Evolutionary conservation across 2,797 vertebrate genomes (phyloP), one percentile per base, ranked within the genome.

Genomic region (Odontamblyopus lacepedii): DNA sequence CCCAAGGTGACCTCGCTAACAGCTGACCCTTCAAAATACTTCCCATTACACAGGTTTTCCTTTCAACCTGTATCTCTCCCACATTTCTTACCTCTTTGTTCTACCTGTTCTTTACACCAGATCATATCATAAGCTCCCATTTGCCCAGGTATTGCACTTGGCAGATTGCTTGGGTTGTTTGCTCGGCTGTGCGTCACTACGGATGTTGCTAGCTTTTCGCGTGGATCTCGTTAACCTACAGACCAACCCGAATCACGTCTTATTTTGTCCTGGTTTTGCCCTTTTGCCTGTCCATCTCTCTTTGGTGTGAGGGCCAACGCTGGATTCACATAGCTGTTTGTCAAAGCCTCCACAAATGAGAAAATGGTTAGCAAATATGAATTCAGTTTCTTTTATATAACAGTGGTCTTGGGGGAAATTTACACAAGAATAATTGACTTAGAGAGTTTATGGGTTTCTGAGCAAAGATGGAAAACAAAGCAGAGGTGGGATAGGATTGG

Each of bases 341-440:
- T 71, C 60, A 78, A 75, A 84, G 70, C 79, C 75, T 56, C 63
- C 32, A 35, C 70, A 76, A 81, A 81, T 80, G 74, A 82, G 73
- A 77, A 87, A 85, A 90, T 81, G 78, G 79, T 84, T 76, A 78
- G 84, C 78, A 87, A 84, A 86, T 84, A 84, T 80, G 70, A 79
- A 85, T 87, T 84, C 83, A 69, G 71, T 90, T 73, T 63, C 38
- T 65, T 63, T n/a, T 38, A 63, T 63, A 63, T 35, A 63, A 15
- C 41, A 71, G 57, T 48, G 1, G 78, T 88, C 83, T 87, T 82
- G 48, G 77, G 73, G 84, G 83, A 89, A 83, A 89, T 90, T 80
- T 83, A 72, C 75, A 81, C 69, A 66, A 35, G 70, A 70, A 74
- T 87, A 83, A 87, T 78, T 75, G 80, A 79, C 79, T 82, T 67